Base-by-base conservation (phyloP, 2,797 vertebrate species). In the Rhadinocentrus ornatus region DNA sequence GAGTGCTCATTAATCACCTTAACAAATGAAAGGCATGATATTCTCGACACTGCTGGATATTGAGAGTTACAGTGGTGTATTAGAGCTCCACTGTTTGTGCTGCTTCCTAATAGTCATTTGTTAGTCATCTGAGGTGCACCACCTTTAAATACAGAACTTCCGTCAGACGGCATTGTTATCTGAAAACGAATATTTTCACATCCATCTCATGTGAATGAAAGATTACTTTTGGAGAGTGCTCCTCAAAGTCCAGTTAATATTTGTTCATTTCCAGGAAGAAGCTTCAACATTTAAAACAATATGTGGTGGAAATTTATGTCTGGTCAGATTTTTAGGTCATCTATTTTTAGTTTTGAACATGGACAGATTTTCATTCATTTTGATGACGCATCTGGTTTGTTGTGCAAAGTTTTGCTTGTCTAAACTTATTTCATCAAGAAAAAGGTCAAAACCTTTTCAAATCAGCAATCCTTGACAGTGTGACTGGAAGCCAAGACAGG, bases 1-100 rank as follows among this genome's bases (percentile, higher is more conserved):
- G 65, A 71, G 63, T 2, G 24, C 77, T 88, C 83, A 91, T 93
- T 93, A 92, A 91, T 94, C 91, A 91, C 78, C 66, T 66, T 76
- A 84, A 91, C 86, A 90, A 91, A 91, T 91, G 78, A 84, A 90
- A 89, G 77, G 73, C 84, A 75, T 62, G 54, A 86, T 78, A 77
- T 73, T 78, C 59, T 60, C 57, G 26, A 78, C 72, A 60, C 71
- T 69, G 83, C 69, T 76, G 66, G 75, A 82, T 77, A 59, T 52
- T 50, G 71, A 75, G 66, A 50, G 58, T 69, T 58, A 46, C 54
- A 72, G 50, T 66, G 60, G 48, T 29, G 52, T 35, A 34, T 78
- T 63, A 56, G 54, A 78, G 60, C 57, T 71, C 48, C 58, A 71
- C 66, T 61, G 37, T 71, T 70, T 46, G 29, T 26, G 6, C 59